Evolutionary conservation across 1,140 invertebrate genomes (phyloP), one percentile per base, ranked within the genome.

Genomic region (Drosophila nikananu): DNA sequence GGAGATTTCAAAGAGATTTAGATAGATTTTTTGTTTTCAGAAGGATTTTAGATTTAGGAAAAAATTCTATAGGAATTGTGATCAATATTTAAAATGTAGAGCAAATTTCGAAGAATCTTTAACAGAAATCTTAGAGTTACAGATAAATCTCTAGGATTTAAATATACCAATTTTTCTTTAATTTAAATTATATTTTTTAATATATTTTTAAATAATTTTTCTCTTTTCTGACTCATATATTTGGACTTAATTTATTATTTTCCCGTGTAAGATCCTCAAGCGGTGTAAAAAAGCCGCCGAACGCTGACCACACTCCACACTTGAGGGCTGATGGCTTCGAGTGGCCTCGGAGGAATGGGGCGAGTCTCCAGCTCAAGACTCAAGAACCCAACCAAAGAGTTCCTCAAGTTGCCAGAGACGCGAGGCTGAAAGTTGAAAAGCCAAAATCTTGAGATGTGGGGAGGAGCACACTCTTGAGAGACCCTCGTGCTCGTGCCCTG

Each of bases 401-500:
- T 57, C 35, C 64, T 64, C 30, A 35, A 65, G 55, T 42, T 25
- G 25, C 30, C 52, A 41, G 2, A 64, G 54, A 52, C 66, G 68
- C 51, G 32, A 67, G 48, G 49, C 72, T 42, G 23, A 58, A 49
- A 37, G 49, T 27, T 39, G 23, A 58, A 61, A 35, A 62, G 39
- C 27, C 32, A 35, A 54, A 65, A 65, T 35, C 67, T 27, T 66
- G 63, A 68, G 67, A 51, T 61, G 35, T 57, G 52, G 60, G 58
- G 66, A 71, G 48, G 77, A 77, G 72, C 65, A 71, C 77, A 68
- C 77, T 81, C 86, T 89, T 75, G 81, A 90, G 77, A 86, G 81
- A 79, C 81, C 82, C 86, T 90, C 65, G 79, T 89, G 86, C 86
- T 90, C 86, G 86, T 90, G 86, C 86, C 86, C 86, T 66, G 81